Percentiles rank a stretch among this genome's conserved stretches.
phyloP scores from a whole-genome alignment of 37 sponge, comb jelly and placozoan genomes.

The Chondrilla cf. caribensis region DNA sequence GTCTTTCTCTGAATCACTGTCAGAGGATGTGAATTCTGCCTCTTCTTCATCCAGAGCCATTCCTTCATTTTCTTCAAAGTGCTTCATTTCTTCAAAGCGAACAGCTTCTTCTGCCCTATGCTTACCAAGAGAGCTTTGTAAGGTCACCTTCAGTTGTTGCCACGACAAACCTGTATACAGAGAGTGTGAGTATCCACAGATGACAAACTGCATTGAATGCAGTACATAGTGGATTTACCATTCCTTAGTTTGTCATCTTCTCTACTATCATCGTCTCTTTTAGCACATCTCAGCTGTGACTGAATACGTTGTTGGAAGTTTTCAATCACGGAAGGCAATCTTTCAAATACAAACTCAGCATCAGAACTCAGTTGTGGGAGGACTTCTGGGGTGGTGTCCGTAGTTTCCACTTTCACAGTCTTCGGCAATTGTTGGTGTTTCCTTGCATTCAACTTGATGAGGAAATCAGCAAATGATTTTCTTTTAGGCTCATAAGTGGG shows the following conservation, averaged over 20 bases:
- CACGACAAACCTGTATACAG: slow-evolving; percentile 41
- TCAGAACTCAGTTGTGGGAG: background rate
- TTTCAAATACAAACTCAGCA: background rate
- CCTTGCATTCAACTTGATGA: slow-evolving; percentile 34
- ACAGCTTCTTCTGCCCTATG: slow-evolving; percentile 46
- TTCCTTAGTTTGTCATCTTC: background rate
- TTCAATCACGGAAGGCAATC: background rate
- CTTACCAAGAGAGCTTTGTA: slow-evolving; percentile 42
- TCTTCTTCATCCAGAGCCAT: slow-evolving; percentile 9
- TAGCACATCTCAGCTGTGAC: background rate
- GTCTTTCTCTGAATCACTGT: too few relatives aligned
- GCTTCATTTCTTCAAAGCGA: slow-evolving; percentile 19
- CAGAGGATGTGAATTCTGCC: slow-evolving; percentile 2
- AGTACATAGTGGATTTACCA: background rate
- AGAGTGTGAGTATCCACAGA: background rate
- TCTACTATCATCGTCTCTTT: background rate
- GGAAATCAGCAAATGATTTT: slow-evolving; percentile 61
- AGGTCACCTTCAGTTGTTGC: slow-evolving; percentile 22
- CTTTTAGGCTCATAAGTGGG: slow-evolving; percentile 63
- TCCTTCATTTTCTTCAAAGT: slow-evolving; percentile 11
- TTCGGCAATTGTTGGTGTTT: background rate
- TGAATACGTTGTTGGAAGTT: background rate
- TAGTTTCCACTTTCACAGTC: too few relatives aligned
- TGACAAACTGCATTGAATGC: background rate
- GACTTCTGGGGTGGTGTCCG: too few relatives aligned